Evolutionary conservation across 2,797 vertebrate genomes (phyloP), one percentile per base, ranked within the genome.

Genomic region (Cryptoblepharus egeriae): DNA sequence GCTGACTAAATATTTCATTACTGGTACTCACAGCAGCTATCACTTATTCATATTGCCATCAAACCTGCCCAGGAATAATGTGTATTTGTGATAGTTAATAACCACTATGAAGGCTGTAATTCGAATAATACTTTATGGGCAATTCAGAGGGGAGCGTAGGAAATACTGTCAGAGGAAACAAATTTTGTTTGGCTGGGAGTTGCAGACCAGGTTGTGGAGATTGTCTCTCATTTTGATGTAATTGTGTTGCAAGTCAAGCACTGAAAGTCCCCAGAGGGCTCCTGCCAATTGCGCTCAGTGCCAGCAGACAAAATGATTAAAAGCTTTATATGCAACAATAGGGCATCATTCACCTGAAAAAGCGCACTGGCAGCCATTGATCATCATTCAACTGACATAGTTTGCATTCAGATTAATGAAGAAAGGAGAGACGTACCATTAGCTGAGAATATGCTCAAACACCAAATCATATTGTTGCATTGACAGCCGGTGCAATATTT

Each of bases 1-100:
- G 81, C 80, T 67, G 58, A 87, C 77, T 81, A 77, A 90, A 83
- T 42, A 82, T 88, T 88, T 90, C 87, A 74, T 12, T 77, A 37
- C 30, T 49, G 8, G 39, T 24, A 37, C 30, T 69, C n/a, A 75
- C 42, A 79, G 70, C n/a, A 3, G 32, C 78, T 58, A 28, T 74
- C 72, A 85, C 74, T 87, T n/a, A 90, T 87, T 87, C 57, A 60
- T 85, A 65, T 52, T 24, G 67, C 81, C 78, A 1, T 81, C 75
- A 35, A 35, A 49, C 13, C 0, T 0, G 42, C 68, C 3, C n/a
- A 78, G 55, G 55, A 78, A 39, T 69, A 82, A 82, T 55, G 68
- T 42, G 3, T 88, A 78, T 71, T 74, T 78, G 45, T 65, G 74
- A 70, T 49, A 39, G 26, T 73, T 75, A 82, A 79, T 0, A 85